Evolutionary conservation across 2,113 vertebrate species (phyloP).

Genomic region (Gopherus evgoodei): DNA sequence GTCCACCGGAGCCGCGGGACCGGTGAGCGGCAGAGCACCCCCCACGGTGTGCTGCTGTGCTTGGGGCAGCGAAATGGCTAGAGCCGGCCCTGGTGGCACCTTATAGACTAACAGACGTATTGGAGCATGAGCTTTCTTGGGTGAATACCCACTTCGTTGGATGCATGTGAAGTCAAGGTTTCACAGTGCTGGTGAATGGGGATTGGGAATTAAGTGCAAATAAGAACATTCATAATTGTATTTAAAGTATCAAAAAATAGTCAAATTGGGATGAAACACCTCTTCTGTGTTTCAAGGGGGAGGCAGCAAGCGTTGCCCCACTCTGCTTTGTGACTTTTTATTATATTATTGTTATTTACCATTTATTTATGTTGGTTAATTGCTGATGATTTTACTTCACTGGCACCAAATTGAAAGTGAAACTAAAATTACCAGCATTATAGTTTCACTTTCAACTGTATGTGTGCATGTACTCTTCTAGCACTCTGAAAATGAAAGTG

Average conservation of each 20-base stretch:
- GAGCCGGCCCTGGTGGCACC: too few relatives aligned
- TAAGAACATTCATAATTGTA: neutral
- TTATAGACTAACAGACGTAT: too few relatives aligned
- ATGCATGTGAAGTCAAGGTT: neutral
- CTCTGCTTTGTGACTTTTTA: neutral
- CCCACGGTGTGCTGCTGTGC: too few relatives aligned
- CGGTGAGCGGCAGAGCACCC: too few relatives aligned
- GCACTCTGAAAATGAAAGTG: neutral
- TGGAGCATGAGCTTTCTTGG: too few relatives aligned
- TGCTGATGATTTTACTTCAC: neutral
- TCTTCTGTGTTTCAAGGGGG: neutral
- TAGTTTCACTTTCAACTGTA: neutral
- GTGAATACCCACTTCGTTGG: too few relatives aligned
- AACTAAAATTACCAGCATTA: neutral
- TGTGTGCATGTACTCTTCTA: accelerated
- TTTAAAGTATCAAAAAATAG: neutral
- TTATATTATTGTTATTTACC: neutral
- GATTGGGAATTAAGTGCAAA: neutral
- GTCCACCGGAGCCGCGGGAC: too few relatives aligned
- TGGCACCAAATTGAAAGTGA: neutral
- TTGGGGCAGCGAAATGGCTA: too few relatives aligned
- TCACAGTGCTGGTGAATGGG: neutral
- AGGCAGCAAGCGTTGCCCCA: neutral
- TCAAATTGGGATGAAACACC: neutral
- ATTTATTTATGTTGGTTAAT: neutral